A percentile compares a stretch with the other conserved stretches of the same genome.
phyloP scores from a whole-genome alignment of 1,140 invertebrate species.

The Drosophila nikananu region DNA sequence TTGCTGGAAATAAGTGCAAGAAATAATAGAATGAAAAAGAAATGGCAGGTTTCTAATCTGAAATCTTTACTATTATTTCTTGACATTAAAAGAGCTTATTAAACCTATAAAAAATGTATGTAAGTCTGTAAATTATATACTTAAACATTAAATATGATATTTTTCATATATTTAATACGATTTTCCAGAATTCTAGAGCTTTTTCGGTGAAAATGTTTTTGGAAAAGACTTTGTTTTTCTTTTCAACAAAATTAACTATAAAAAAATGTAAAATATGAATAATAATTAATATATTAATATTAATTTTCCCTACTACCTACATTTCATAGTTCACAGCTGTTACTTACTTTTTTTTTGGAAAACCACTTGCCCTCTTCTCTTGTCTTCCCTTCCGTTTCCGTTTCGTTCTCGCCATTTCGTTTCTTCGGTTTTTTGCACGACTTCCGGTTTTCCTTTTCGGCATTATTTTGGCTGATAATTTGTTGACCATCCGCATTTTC shows the following conservation, averaged over 20 bases:
- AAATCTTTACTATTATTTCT: background rate
- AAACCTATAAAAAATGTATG: background rate
- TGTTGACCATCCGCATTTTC: slow-evolving; percentile 77
- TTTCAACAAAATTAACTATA: background rate
- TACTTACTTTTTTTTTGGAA: slow-evolving; percentile 14
- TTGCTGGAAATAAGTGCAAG: background rate
- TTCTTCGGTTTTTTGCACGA: slow-evolving; percentile 5
- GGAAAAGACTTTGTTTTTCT: background rate
- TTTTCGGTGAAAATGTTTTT: background rate
- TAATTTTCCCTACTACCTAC: background rate
- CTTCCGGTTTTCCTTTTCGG: slow-evolving; percentile 13
- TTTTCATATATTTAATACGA: background rate
- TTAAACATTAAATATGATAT: background rate
- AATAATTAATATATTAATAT: no score
- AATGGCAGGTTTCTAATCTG: background rate
- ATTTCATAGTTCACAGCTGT: slow-evolving; percentile 62
- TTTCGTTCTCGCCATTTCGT: slow-evolving; percentile 7
- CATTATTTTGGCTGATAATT: slow-evolving; percentile 68
- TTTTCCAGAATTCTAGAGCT: background rate
- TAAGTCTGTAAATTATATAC: background rate
- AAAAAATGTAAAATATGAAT: no score
- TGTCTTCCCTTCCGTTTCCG: slow-evolving; percentile 16
- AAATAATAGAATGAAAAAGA: background rate
- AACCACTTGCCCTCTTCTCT: slow-evolving; percentile 25
- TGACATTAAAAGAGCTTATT: background rate